Evolutionary conservation across 2,797 vertebrate species (phyloP).

Genomic region (Sarcophilus harrisii): DNA sequence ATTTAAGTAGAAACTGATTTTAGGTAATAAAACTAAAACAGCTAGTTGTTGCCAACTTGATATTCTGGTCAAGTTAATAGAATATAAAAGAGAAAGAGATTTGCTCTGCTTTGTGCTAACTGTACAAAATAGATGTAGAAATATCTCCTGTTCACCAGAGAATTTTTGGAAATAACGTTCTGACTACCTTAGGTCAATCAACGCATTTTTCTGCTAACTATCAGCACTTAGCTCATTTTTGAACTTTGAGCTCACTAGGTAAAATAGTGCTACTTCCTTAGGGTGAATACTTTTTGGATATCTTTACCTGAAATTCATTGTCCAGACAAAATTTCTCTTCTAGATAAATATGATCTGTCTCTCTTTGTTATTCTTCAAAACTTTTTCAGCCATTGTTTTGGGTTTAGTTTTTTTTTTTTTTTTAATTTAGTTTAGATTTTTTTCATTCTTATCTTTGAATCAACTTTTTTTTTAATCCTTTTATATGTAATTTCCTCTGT

Average conservation of each 20-base stretch:
- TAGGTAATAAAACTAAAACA: constrained; percentile 13
- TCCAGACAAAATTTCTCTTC: not conserved
- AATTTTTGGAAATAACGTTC: not conserved
- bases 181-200: not conserved
- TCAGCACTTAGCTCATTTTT: not conserved
- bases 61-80: constrained; percentile 6
- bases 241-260: not conserved
- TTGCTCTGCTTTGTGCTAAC: not conserved
- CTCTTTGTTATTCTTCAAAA: not conserved
- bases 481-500: not conserved
- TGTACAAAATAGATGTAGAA: not conserved
- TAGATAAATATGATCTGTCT: not conserved
- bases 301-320: not conserved
- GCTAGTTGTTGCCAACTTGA: constrained; percentile 7
- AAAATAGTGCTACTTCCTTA: not conserved
- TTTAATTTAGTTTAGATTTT: not conserved
- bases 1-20: constrained; percentile 33
- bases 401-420: not conserved
- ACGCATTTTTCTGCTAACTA: not conserved
- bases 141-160: not conserved
- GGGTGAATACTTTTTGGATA: not conserved
- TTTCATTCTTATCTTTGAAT: not conserved
- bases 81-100: not conserved
- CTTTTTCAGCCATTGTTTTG: not conserved
- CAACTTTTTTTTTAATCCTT: not conserved